Evolutionary conservation across 2,797 vertebrate species (phyloP), one percentile per base, ranked within the genome.

Genomic region (Podargus strigoides): DNA sequence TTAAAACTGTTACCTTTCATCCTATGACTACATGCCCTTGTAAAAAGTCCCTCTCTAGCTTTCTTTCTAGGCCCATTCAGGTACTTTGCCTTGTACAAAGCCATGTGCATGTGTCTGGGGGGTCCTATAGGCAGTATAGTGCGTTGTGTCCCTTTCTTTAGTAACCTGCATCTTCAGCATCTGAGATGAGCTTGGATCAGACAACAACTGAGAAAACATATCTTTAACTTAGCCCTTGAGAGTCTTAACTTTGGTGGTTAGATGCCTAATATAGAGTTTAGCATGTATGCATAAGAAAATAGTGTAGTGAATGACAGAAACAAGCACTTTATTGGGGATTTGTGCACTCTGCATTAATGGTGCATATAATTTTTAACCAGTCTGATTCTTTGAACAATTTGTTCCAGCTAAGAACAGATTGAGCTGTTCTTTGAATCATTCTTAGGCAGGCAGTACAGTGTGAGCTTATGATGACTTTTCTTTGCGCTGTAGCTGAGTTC

Each of bases 391-490:
- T 91, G 96, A 96, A 97, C 96, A 95, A 86, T 93, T 94, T 97
- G 96, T 97, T 97, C 96, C 85, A 93, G 78, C 90, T 91, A 82
- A 91, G 96, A 96, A 97, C 96, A 97, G 95, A 96, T 94, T 97
- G 96, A 92, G 90, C 91, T 96, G 92, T 97, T 96, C 93, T 95
- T 94, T 96, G 95, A 96, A 94, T 96, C 90, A 91, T 64, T 90
- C 93, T 90, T 95, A 83, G 8, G 68, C 93, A 97, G 72, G 85
- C 94, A 93, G 93, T 95, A 60, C 81, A 87, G 83, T 55, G 50
- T 73, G 87, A 96, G 80, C 70, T 92, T 83, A 56, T 92, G 70
- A 94, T 89, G 88, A 66, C 47, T 95, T 92, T 90, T 63, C 74
- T 80, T 95, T 95, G 73, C 87, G 49, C 75, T 63, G 39, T 89